These are phyloP conservation scores for Macrosteles quadrilineatus DNA, from an alignment of 1,140 invertebrate genomes.

Conservation along the genomic window DNA sequence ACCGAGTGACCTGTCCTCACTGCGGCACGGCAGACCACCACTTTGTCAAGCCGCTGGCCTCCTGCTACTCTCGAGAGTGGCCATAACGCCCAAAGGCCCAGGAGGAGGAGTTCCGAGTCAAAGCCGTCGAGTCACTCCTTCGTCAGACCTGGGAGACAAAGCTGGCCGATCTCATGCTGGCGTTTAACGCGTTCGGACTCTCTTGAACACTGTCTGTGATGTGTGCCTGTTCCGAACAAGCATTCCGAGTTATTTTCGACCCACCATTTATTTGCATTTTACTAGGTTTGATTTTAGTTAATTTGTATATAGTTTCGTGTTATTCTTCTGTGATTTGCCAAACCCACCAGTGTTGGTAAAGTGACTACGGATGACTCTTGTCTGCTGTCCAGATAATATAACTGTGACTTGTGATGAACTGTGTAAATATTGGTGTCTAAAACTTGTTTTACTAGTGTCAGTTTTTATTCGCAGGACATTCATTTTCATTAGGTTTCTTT, in stretches of 20 bases:
- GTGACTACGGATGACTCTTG: background rate
- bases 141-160: constrained; percentile 39
- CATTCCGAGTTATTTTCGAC: constrained; percentile 3
- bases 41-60: constrained; percentile 86
- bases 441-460: too few species aligned
- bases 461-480: too few species aligned
- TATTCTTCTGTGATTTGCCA: background rate
- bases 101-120: constrained; percentile 50
- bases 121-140: constrained; percentile 38
- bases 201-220: background rate
- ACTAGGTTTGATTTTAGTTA: constrained; percentile 18
- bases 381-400: constrained; percentile 22
- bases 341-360: constrained; percentile 11
- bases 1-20: constrained; percentile 85
- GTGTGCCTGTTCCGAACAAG: background rate
- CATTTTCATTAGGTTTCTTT: background rate
- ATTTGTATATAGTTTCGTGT: constrained; percentile 23
- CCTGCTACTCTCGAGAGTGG: constrained; percentile 80
- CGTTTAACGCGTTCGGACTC: constrained; percentile 35
- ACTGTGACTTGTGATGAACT: background rate
- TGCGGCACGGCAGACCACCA: constrained; percentile 89
- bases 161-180: constrained; percentile 26
- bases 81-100: constrained; percentile 76
- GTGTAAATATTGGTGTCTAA: too few species aligned
- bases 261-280: constrained; percentile 18